Conservation (phyloP, 1,140 invertebrate genomes). For the Phymastichus coffea region DNA sequence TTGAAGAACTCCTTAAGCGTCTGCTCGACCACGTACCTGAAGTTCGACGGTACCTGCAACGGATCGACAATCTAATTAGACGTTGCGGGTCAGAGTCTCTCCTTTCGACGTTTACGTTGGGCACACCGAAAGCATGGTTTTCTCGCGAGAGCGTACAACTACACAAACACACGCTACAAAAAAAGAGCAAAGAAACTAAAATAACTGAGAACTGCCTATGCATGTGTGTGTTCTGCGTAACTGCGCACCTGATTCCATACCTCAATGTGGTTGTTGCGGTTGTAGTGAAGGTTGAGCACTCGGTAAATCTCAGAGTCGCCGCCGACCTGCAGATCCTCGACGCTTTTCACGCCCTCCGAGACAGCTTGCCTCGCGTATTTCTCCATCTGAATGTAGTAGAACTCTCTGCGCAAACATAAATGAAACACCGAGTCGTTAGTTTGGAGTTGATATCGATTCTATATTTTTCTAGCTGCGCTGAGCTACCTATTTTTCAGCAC, state of each 20-base stretch:
- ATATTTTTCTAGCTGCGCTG: too few species aligned
- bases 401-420: slow-evolving; percentile 81
- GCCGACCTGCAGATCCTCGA: slow-evolving; percentile 90
- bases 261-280: slow-evolving; percentile 99
- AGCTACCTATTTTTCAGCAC: too few species aligned
- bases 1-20: slow-evolving; percentile 98
- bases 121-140: background rate
- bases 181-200: slow-evolving; percentile 1
- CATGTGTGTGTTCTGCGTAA: slow-evolving; percentile 49
- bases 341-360: slow-evolving; percentile 91
- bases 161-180: background rate
- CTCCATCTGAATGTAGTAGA: slow-evolving; percentile 99
- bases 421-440: slow-evolving; percentile 21
- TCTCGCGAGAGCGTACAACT: background rate
- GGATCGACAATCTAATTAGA: background rate
- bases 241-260: slow-evolving; percentile 73
- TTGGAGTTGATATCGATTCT: too few species aligned
- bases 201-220: slow-evolving; percentile 36
- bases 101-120: slow-evolving; percentile 13
- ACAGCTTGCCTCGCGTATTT: slow-evolving; percentile 98
- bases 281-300: slow-evolving; percentile 98
- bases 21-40: slow-evolving; percentile 94
- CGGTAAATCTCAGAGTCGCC: slow-evolving; percentile 96
- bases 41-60: slow-evolving; percentile 91
- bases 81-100: too few species aligned